phyloP scores from a whole-genome alignment of 1,140 invertebrate genomes.

The Lasaia peninsularis region DNA sequence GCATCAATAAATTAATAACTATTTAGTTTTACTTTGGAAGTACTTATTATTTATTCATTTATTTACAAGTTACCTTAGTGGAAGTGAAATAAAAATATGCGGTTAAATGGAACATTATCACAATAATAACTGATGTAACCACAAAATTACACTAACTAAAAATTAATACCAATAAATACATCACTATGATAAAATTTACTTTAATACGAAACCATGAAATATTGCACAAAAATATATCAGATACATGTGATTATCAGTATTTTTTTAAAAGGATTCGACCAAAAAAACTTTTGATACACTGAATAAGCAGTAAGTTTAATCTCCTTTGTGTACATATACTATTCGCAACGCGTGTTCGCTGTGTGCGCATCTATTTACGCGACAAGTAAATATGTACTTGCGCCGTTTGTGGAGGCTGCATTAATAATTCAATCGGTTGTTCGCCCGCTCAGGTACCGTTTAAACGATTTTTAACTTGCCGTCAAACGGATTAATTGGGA shows the following conservation, averaged over 20 bases:
- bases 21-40: no score
- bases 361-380: conserved; percentile 76
- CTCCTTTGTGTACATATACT: conserved; percentile 39
- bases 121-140: no score
- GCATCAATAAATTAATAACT: no score
- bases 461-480: conserved; percentile 75
- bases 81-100: no score
- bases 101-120: no score
- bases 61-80: no score
- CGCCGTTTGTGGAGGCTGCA: conserved; percentile 71
- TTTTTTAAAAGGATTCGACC: background rate
- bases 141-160: no score
- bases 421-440: conserved; percentile 75
- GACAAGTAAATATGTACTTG: conserved; percentile 74
- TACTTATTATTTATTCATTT: no score
- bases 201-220: no score
- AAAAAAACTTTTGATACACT: background rate
- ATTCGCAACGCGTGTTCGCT: conserved; percentile 62
- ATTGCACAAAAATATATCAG: no score
- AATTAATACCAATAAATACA: no score
- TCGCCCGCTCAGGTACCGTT: conserved; percentile 66
- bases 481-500: conserved; percentile 69
- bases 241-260: background rate
- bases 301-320: conserved; percentile 20
- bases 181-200: no score